A percentile compares a stretch with the other conserved stretches of the same genome.
Evolutionary conservation across 1,140 invertebrate genomes (phyloP).

Genomic region (Zaprionus taronus): DNA sequence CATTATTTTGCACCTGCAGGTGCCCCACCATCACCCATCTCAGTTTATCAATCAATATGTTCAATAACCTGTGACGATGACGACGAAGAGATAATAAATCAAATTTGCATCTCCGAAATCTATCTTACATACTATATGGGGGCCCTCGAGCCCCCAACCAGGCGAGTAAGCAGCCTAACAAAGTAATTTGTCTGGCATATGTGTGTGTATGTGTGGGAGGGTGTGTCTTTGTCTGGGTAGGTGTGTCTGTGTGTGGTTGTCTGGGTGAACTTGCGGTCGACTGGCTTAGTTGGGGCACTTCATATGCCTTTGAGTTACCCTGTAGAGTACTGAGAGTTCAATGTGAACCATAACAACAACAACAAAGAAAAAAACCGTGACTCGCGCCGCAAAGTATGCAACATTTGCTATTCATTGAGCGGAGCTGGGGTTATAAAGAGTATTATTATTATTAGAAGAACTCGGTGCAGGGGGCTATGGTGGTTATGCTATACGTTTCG

Average conservation of each 20-base stretch:
- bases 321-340: background rate
- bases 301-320: background rate
- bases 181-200: slow-evolving; percentile 6
- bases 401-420: slow-evolving; percentile 14
- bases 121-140: background rate
- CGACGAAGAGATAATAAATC: slow-evolving; percentile 29
- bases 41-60: slow-evolving; percentile 41
- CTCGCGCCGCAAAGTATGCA: slow-evolving; percentile 24
- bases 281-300: background rate
- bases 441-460: background rate
- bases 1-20: slow-evolving; percentile 37
- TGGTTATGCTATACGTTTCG: background rate
- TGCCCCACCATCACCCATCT: background rate
- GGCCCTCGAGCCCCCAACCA: too few relatives aligned
- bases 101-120: slow-evolving; percentile 34
- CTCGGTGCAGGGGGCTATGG: background rate
- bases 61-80: slow-evolving; percentile 8
- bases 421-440: background rate
- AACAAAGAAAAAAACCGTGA: background rate
- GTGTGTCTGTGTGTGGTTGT: background rate
- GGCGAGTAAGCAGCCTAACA: background rate
- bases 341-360: background rate
- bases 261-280: background rate
- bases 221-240: background rate
- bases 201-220: slow-evolving; percentile 3